These are phyloP conservation scores for Diarsia brunnea DNA, from an alignment of 2,888 invertebrate species.

Conservation along the genomic window DNA sequence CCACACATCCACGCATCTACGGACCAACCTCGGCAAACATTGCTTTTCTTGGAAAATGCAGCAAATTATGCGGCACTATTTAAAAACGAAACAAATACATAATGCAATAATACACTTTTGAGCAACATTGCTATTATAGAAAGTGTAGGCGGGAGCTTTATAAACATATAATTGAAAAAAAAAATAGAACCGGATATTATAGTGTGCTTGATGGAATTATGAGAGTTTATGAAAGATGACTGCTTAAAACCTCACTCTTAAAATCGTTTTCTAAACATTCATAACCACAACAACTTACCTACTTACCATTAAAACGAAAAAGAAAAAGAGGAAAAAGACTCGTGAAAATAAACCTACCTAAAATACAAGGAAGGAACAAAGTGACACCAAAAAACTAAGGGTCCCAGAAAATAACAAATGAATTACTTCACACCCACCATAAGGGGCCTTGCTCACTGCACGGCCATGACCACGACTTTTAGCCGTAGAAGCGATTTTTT, in stretches of 20 bases:
- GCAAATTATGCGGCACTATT: too few species aligned
- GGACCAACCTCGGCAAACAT: too few species aligned
- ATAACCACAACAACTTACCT: neutral
- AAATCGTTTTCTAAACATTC: neutral
- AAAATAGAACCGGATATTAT: neutral
- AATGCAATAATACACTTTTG: neutral
- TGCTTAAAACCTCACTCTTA: neutral
- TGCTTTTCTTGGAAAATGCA: too few species aligned
- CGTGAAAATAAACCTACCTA: slow-evolving; percentile 26
- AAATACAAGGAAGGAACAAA: slow-evolving; percentile 34
- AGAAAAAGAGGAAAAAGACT: slow-evolving; percentile 32
- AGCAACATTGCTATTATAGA: slow-evolving; percentile 16
- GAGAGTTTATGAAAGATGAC: neutral
- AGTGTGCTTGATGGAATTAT: neutral
- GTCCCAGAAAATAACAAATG: slow-evolving; percentile 37
- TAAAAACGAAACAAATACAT: too few species aligned
- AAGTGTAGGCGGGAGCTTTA: slow-evolving; percentile 4
- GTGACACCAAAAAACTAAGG: slow-evolving; percentile 28
- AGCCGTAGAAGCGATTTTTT: neutral
- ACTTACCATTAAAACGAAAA: neutral
- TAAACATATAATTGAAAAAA: too few species aligned
- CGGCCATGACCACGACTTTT: neutral
- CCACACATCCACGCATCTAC: too few species aligned
- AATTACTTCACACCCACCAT: slow-evolving; percentile 37
- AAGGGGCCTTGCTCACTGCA: neutral